Conservation (phyloP, 2,888 invertebrate species). For the Asteroscopus sphinx region DNA sequence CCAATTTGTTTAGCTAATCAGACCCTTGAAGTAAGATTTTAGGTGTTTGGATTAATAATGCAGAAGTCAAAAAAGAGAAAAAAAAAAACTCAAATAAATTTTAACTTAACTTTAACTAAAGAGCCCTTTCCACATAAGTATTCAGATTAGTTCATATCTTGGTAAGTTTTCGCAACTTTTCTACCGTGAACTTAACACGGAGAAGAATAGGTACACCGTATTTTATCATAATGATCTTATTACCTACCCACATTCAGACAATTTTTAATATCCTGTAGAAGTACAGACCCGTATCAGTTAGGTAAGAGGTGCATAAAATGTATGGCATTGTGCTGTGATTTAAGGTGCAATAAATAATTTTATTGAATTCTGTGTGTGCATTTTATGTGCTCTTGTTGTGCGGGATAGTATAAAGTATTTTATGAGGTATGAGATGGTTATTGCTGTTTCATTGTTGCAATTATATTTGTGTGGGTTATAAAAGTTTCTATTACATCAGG, state of each 20-base stretch:
- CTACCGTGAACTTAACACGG: no score
- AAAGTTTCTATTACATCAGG: constrained; percentile 4
- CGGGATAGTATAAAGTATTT: constrained; percentile 42
- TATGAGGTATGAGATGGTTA: constrained; percentile 29
- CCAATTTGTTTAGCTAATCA: no score
- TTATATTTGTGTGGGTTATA: constrained; percentile 18
- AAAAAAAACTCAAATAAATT: no score
- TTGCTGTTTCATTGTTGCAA: constrained; percentile 49
- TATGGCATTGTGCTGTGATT: constrained; percentile 34
- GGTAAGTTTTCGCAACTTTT: no score
- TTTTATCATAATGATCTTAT: constrained; percentile 20
- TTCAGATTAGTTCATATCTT: no score
- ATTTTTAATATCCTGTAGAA: constrained; percentile 35
- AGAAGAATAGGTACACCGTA: neutral
- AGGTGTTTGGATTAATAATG: no score
- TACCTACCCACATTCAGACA: constrained; percentile 33
- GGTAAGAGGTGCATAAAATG: constrained; percentile 45
- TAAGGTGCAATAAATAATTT: constrained; percentile 56
- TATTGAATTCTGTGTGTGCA: constrained; percentile 46
- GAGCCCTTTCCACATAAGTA: no score
- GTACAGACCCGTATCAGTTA: constrained; percentile 33
- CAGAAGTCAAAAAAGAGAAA: no score
- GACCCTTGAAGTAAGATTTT: no score
- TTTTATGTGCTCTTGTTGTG: constrained; percentile 49
- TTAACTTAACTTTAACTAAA: no score